Evolutionary conservation across 2,113 vertebrate species (phyloP), one percentile per base, ranked within the genome.

Genomic region (Megaceryle torquata): DNA sequence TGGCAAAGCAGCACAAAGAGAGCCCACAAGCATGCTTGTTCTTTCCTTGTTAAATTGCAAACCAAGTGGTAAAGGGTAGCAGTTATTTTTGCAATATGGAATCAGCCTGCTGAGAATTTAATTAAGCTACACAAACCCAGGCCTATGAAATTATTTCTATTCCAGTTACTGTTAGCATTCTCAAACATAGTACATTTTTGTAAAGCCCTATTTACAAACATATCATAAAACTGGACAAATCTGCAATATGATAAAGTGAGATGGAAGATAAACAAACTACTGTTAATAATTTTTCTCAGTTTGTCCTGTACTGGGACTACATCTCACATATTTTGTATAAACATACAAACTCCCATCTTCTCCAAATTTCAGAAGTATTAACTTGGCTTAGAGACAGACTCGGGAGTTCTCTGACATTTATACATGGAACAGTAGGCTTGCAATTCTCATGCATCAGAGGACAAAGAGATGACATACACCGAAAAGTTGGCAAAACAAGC

Each of bases 81-180:
- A 88, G 68, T 85, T 43, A 63, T 88, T 88, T 94, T 51, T 96
- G 82, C 69, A 81, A 78, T 57, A 78, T 33, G 82, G n/a, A 93
- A 90, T 81, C 79, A 83, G 82, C 80, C 88, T 95, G 76, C 85
- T 90, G 82, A 95, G 77, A 96, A 91, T 75, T 83, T 70, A 83
- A 96, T 94, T 78, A 88, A 82, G 60, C 86, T 93, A 94, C 9
- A 24, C 56, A 95, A 94, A 93, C 39, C 56, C 79, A 95, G 76
- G 41, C 76, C 80, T 78, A 84, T 2, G 13, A 88, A 93, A 86
- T 93, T 59, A 92, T 79, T 91, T 88, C 53, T 89, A 31, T 95
- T 94, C 79, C 87, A 92, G 48, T 61, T 86, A 91, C 43, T 76
- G 61, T 68, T 68, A 69, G 87, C 14, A 2, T 82, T 76, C 86